phyloP scores from a whole-genome alignment of 2,888 invertebrate genomes.

The Plagodis pulveraria region DNA sequence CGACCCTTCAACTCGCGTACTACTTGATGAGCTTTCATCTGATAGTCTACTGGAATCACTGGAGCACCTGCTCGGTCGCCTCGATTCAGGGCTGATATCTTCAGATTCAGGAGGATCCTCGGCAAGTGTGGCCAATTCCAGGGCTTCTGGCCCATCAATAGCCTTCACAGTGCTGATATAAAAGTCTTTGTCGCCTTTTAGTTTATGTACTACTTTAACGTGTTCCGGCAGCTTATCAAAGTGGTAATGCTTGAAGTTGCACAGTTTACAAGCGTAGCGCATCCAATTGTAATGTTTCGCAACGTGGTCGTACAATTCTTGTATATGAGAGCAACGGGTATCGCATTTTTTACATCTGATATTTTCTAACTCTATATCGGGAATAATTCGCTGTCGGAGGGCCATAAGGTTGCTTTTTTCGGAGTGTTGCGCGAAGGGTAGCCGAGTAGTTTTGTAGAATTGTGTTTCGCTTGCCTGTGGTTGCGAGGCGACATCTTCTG shows the following conservation, averaged over 20 bases:
- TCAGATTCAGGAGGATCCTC: slow-evolving; percentile 56
- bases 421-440: slow-evolving; percentile 67
- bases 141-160: slow-evolving; percentile 70
- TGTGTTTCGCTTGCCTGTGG: slow-evolving; percentile 1
- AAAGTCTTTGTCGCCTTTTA: slow-evolving; percentile 83
- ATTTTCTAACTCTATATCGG: slow-evolving; percentile 69
- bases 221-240: slow-evolving; percentile 88
- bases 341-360: slow-evolving; percentile 83
- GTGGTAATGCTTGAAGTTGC: slow-evolving; percentile 88
- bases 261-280: slow-evolving; percentile 90
- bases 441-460: slow-evolving; percentile 39
- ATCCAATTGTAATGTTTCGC: slow-evolving; percentile 89
- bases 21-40: slow-evolving; percentile 76
- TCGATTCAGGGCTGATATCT: slow-evolving; percentile 66
- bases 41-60: slow-evolving; percentile 77
- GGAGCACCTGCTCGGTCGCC: slow-evolving; percentile 73
- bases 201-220: slow-evolving; percentile 86
- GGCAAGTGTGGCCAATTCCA: slow-evolving; percentile 55
- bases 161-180: slow-evolving; percentile 78
- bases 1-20: slow-evolving; percentile 59
- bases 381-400: slow-evolving; percentile 63
- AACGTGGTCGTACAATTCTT: slow-evolving; percentile 86
- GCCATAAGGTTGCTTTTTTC: slow-evolving; percentile 72
- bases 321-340: slow-evolving; percentile 70
- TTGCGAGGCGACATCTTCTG: slow-evolving; percentile 10